Evolutionary conservation across 2,888 invertebrate species (phyloP).

Genomic region (Oligia latruncula): DNA sequence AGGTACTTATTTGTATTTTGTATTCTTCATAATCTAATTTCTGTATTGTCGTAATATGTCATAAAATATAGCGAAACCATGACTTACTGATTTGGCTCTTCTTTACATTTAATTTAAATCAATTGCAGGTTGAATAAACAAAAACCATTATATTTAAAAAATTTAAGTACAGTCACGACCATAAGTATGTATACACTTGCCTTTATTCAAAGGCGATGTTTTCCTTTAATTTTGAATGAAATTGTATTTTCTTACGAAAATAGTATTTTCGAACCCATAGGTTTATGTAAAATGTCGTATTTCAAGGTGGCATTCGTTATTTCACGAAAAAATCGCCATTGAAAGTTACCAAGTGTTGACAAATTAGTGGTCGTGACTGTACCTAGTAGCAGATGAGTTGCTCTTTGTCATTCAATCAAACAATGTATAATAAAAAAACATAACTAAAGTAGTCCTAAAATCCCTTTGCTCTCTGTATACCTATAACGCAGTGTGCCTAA

Average conservation of each 20-base stretch:
- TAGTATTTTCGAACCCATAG: no score
- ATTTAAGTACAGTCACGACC: not conserved
- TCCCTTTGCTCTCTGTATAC: no score
- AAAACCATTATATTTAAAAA: not conserved
- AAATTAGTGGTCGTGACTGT: no score
- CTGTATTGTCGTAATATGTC: not conserved
- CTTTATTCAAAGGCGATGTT: no score
- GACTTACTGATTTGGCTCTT: not conserved
- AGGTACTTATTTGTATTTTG: not conserved
- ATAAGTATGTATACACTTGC: no score
- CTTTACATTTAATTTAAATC: not conserved
- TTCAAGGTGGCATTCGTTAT: no score
- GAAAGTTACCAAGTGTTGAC: no score
- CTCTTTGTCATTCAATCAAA: not conserved
- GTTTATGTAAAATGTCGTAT: no score
- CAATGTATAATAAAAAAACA: not conserved
- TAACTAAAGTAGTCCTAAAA: not conserved
- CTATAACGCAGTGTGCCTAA: no score
- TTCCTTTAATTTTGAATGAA: no score
- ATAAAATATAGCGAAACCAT: not conserved
- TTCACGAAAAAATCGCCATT: no score
- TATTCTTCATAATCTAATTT: not conserved
- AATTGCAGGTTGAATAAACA: not conserved
- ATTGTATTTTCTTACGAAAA: no score
- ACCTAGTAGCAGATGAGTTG: not conserved